phyloP scores from a whole-genome alignment of 2,888 invertebrate species.

The Luffia ferchaultella region DNA sequence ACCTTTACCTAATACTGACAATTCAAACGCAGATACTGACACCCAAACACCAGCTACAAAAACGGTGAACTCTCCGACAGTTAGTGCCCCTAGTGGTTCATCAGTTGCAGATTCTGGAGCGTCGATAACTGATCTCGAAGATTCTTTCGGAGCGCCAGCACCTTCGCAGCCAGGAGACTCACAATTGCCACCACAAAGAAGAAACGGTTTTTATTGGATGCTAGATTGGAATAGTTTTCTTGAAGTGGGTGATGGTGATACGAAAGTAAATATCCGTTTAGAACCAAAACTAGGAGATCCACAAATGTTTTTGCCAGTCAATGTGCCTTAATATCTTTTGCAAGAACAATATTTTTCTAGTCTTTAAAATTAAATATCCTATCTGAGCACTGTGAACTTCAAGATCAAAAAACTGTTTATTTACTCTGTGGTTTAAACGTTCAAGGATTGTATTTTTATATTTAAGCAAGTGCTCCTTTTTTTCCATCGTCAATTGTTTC shows the following conservation, averaged over 20 bases:
- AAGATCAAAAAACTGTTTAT: no score
- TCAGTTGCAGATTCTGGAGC: conserved; percentile 55
- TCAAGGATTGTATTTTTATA: no score
- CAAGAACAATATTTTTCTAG: conserved; percentile 1
- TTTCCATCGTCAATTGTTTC: no score
- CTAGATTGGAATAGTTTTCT: conserved; percentile 88
- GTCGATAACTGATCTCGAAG: conserved; percentile 73
- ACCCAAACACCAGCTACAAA: conserved; percentile 14
- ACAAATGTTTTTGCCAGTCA: conserved; percentile 77
- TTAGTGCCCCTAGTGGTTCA: conserved; percentile 54
- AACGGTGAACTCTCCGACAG: conserved; percentile 25
- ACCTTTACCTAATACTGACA: conserved; percentile 20
- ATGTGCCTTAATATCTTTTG: conserved; percentile 68
- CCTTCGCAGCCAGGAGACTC: conserved; percentile 66
- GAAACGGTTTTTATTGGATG: conserved; percentile 84
- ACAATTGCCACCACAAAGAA: conserved; percentile 70
- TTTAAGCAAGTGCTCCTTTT: no score
- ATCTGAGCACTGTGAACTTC: no score
- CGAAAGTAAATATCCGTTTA: conserved; percentile 80
- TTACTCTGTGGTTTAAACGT: no score
- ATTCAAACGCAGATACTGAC: conserved; percentile 18
- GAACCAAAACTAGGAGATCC: conserved; percentile 84
- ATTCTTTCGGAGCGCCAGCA: conserved; percentile 77
- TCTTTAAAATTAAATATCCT: no score
- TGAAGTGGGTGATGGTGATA: conserved; percentile 80